Evolutionary conservation across 2,797 vertebrate genomes (phyloP).

Genomic region (Pseudomugil tenellus): DNA sequence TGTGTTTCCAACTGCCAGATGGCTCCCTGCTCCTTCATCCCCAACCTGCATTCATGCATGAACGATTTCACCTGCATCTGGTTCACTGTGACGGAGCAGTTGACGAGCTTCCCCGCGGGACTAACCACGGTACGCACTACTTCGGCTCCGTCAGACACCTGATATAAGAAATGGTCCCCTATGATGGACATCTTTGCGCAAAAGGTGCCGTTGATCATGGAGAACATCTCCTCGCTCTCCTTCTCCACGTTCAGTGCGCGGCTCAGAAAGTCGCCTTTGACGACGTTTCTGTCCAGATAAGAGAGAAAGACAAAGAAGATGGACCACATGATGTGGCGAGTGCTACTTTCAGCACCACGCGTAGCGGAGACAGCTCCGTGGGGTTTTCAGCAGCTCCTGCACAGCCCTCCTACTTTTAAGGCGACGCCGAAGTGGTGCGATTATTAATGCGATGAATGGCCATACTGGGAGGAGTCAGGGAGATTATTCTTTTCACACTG

Average conservation of each 20-base stretch:
- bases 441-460: constrained; percentile 72
- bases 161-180: constrained; percentile 62
- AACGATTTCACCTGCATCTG: constrained; percentile 74
- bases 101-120: constrained; percentile 62
- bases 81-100: constrained; percentile 68
- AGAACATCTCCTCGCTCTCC: constrained; percentile 67
- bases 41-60: constrained; percentile 73
- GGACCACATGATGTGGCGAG: constrained; percentile 78
- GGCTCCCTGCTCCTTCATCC: constrained; percentile 54
- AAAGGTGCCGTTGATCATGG: constrained; percentile 69
- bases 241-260: constrained; percentile 68
- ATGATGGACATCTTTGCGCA: constrained; percentile 72
- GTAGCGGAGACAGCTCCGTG: constrained; percentile 81
- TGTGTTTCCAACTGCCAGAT: constrained; percentile 38
- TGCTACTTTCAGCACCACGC: constrained; percentile 84
- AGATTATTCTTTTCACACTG: constrained; percentile 66
- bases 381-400: constrained; percentile 8
- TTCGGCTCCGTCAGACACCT: constrained; percentile 82
- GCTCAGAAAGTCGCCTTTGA: constrained; percentile 63
- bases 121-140: constrained; percentile 71
- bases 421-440: constrained; percentile 66
- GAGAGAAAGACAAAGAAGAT: constrained; percentile 82
- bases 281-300: constrained; percentile 79
- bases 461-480: constrained; percentile 79
- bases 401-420: constrained; percentile 70